Conservation (phyloP, 1,140 invertebrate species). For the Lepeophtheirus salmonis region DNA sequence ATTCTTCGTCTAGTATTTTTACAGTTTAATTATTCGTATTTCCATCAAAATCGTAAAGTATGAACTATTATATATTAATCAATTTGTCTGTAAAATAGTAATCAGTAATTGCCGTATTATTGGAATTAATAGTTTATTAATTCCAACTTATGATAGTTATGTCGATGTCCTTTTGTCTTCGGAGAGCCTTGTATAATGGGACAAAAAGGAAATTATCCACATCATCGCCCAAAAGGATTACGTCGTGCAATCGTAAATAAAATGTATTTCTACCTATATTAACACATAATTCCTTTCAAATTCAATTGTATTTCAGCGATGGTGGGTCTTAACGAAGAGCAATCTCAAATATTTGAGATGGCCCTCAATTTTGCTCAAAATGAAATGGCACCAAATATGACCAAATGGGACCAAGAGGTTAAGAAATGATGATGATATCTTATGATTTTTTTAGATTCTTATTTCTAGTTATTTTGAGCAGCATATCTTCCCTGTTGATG, state of each 20-base stretch:
- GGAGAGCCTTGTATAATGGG: not conserved
- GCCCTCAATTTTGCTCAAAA: constrained; percentile 38
- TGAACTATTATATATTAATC: no score
- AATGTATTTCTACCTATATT: not conserved
- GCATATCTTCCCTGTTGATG: constrained; percentile 30
- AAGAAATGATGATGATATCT: not conserved
- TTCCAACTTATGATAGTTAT: not conserved
- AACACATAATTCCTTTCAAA: constrained; percentile 1
- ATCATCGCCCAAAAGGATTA: not conserved
- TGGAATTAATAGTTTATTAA: not conserved
- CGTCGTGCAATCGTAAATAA: not conserved
- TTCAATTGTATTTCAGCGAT: constrained; percentile 28
- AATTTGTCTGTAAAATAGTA: no score
- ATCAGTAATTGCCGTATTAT: no score
- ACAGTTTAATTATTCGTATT: no score
- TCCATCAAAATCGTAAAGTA: no score
- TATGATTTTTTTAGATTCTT: constrained; percentile 2
- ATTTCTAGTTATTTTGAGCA: constrained; percentile 19
- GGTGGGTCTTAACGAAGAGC: constrained; percentile 34
- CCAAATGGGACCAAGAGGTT: constrained; percentile 39
- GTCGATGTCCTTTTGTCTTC: not conserved
- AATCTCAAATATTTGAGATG: constrained; percentile 36
- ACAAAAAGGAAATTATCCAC: not conserved
- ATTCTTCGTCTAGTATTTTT: no score
- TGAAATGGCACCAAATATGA: constrained; percentile 40